A percentile compares a stretch with the other conserved stretches of the same genome.
phyloP scores from a whole-genome alignment of 2,113 vertebrate genomes.

The Hippocampus zosterae region DNA sequence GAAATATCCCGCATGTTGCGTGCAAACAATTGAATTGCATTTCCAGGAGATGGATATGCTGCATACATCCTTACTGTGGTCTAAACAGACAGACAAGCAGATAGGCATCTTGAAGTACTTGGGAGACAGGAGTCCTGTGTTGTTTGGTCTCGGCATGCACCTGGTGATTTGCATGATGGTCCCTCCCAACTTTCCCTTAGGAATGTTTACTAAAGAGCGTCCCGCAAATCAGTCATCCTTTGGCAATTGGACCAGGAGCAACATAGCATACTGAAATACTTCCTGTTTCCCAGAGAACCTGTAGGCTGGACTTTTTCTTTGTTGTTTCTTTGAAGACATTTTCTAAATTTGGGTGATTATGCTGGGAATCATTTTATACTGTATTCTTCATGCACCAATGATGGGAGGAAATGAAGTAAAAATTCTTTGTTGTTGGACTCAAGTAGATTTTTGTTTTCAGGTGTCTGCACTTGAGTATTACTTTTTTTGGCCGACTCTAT shows the following conservation, averaged over 20 bases:
- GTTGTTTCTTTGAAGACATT: constrained; percentile 13
- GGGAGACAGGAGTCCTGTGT: constrained; percentile 49
- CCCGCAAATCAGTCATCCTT: constrained; percentile 59
- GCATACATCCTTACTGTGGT: constrained; percentile 41
- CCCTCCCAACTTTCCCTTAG: constrained; percentile 63
- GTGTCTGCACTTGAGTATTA: background rate
- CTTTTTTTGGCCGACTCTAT: background rate
- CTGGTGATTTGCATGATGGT: constrained; percentile 74
- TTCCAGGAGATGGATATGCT: constrained; percentile 19
- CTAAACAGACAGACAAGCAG: constrained; percentile 50
- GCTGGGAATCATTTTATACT: constrained; percentile 45
- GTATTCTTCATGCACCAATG: background rate
- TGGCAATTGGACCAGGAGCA: constrained; percentile 33
- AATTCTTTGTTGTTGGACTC: background rate
- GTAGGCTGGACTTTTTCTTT: constrained; percentile 10
- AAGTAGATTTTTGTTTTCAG: background rate
- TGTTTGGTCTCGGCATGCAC: constrained; percentile 66
- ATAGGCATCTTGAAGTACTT: constrained; percentile 72
- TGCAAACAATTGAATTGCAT: constrained; percentile 1
- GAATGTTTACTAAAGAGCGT: constrained; percentile 62
- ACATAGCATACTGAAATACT: constrained; percentile 40
- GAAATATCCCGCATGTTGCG: background rate
- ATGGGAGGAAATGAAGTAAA: too few relatives aligned
- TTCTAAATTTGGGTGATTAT: constrained; percentile 18
- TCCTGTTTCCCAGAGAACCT: constrained; percentile 26